Conservation (phyloP, 2,888 invertebrate species). For the Metacarcinus magister region DNA sequence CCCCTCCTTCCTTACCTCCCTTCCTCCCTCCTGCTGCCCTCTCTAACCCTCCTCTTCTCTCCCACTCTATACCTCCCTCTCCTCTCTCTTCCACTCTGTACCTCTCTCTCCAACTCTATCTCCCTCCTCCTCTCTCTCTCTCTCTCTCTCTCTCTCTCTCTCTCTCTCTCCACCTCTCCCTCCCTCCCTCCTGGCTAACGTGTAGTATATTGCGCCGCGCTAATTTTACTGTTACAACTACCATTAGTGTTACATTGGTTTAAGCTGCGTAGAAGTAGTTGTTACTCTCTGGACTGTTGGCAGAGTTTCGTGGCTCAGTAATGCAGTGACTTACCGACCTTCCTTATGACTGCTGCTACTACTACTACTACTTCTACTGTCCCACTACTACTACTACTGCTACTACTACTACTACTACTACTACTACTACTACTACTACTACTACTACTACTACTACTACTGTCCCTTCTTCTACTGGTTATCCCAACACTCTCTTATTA, state of each 20-base stretch:
- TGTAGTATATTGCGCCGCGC: background rate
- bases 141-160: background rate
- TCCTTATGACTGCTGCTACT: background rate
- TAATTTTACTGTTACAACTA: background rate
- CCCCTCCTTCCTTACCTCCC: background rate
- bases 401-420: background rate
- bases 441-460: background rate
- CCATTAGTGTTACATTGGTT: background rate
- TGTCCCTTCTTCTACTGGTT: background rate
- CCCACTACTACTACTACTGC: background rate
- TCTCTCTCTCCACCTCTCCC: background rate
- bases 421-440: conserved; percentile 31
- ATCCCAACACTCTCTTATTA: background rate
- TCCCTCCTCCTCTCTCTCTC: background rate
- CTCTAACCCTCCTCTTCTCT: background rate
- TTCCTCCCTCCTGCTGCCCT: background rate
- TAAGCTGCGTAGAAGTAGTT: background rate
- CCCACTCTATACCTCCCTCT: background rate
- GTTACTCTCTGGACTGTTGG: background rate
- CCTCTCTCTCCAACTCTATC: no score
- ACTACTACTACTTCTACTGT: conserved; percentile 5
- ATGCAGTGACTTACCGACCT: background rate
- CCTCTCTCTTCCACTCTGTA: background rate
- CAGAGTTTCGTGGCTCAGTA: background rate
- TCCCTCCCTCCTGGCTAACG: background rate